These are phyloP conservation scores for Colletes latitarsis DNA, from an alignment of 1,140 invertebrate genomes.

Conservation along the genomic window DNA sequence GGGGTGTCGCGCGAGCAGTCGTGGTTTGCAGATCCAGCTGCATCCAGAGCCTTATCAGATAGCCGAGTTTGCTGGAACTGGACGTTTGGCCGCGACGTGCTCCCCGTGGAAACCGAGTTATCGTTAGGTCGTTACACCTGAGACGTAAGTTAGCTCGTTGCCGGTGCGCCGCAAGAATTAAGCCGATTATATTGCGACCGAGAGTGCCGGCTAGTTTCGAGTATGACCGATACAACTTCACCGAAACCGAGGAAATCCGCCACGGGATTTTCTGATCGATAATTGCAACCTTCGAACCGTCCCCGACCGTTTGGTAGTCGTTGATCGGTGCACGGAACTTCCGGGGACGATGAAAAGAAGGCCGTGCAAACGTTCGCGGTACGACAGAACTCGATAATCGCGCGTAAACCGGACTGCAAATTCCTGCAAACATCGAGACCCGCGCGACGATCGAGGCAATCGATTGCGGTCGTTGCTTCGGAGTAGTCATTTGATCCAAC, in stretches of 20 bases:
- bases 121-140: conserved; percentile 62
- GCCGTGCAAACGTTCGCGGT: no score
- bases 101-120: conserved; percentile 59
- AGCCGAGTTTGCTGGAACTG: conserved; percentile 47
- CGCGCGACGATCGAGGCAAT: no score
- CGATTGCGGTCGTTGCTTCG: no score
- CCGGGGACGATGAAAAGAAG: no score
- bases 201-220: conserved; percentile 30
- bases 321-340: no score
- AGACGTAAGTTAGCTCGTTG: conserved; percentile 63
- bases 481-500: no score
- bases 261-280: conserved; percentile 31
- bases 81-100: conserved; percentile 43
- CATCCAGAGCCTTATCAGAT: conserved; percentile 44
- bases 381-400: no score
- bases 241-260: background rate
- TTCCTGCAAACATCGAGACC: no score
- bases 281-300: conserved; percentile 4
- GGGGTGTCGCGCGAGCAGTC: background rate
- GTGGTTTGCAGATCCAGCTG: conserved; percentile 37
- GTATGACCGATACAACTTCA: background rate
- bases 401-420: no score
- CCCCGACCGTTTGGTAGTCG: background rate
- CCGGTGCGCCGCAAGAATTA: conserved; percentile 55
- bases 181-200: conserved; percentile 58